phyloP scores from a whole-genome alignment of 1,140 invertebrate species.

The Tetramorium alpestre region DNA sequence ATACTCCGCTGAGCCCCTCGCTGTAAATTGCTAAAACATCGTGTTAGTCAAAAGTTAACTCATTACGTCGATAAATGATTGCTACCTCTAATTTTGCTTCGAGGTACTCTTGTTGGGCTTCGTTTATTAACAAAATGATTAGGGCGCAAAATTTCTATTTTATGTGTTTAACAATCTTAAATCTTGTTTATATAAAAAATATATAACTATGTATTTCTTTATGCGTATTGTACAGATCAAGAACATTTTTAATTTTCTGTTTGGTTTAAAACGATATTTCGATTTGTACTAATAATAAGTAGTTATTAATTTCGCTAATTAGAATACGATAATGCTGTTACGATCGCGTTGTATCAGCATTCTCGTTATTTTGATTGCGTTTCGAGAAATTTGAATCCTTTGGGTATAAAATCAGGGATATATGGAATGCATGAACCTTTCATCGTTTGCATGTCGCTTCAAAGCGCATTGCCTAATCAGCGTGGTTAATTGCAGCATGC shows the following conservation, averaged over 20 bases:
- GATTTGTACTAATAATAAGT: background rate
- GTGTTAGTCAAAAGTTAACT: conserved; percentile 14
- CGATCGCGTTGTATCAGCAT: background rate
- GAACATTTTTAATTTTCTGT: background rate
- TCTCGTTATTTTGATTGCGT: conserved; percentile 4
- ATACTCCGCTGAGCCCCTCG: background rate
- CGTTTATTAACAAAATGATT: conserved; percentile 23
- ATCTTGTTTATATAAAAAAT: background rate
- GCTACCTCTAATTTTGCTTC: background rate
- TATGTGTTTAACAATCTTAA: background rate
- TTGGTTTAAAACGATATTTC: background rate
- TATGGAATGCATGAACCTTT: conserved; percentile 35
- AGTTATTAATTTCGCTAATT: conserved; percentile 3
- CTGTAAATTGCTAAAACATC: conserved; percentile 6
- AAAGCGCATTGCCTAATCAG: conserved; percentile 62
- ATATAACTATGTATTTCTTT: background rate
- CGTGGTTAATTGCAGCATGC: conserved; percentile 55
- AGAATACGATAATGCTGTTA: background rate
- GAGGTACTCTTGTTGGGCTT: background rate
- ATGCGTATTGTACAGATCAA: too few relatives aligned
- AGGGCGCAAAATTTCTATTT: background rate
- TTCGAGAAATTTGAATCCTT: conserved; percentile 50
- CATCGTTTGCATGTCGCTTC: conserved; percentile 33
- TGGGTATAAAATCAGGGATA: conserved; percentile 47
- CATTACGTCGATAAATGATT: conserved; percentile 23